Evolutionary conservation across 2,888 invertebrate species (phyloP), one percentile per base, ranked within the genome.

Genomic region (Germaria angustata): DNA sequence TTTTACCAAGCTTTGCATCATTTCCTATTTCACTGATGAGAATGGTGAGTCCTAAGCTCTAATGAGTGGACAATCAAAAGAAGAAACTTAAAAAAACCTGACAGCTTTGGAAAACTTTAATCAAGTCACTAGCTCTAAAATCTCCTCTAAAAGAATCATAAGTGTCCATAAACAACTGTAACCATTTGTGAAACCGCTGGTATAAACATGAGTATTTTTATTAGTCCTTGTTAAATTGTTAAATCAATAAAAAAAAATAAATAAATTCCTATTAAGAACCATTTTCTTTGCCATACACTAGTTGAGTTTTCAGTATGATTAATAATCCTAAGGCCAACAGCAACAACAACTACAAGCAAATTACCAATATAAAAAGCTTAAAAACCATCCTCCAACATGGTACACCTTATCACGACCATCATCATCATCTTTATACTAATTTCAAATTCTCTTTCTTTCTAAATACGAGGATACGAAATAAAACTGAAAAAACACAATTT

Each of bases 381-480:
- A 76, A 79, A 75, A 68, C 69, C 75, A 5, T 0, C 36, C 51
- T 2, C 6, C 41, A 15, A 41, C 36, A 20, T 8, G 22, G 15
- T 22, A 22, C 5, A 69, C 22, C 55, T 75, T 55, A 44, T 59
- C 22, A 69, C 69, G 68, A 65, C 79, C 71, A 71, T 57, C 46
- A n/a, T 22, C 51, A 59, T 24, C 57, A 24, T 46, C 59, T 61
- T 39, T 22, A 11, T 34, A 39, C 36, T 81, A 53, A 82, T 82
- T 82, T 82, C 20, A 71, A 79, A 82, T 82, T 82, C 82, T 82
- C 75, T 82, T 82, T 80, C 66, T 81, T 75, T 75, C 75, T 69
- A 82, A 82, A 69, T 66, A 46, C n/a, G n/a, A n/a, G n/a, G n/a
- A n/a, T 28, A 28, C 65, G 44, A 51, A 79, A 79, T 15, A 49